Percentiles rank a stretch among this genome's conserved stretches.
These are phyloP conservation scores for Osedax frankpressi DNA, from an alignment of 2,888 invertebrate genomes.

Conservation along the genomic window DNA sequence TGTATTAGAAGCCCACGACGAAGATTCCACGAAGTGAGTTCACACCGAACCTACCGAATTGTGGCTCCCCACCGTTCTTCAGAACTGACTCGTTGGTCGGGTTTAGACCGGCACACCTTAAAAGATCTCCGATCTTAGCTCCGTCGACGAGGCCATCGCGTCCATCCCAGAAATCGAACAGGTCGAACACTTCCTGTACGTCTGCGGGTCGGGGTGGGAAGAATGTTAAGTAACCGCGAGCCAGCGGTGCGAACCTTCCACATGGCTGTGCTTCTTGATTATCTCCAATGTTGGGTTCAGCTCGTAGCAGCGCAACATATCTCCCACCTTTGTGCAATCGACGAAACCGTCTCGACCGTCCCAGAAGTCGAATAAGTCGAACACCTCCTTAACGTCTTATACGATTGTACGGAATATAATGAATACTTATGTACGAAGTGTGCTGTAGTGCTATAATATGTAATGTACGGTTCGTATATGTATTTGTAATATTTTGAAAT, in stretches of 20 bases:
- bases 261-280: conserved; percentile 26
- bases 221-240: neutral
- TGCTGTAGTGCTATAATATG: too few species aligned
- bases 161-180: conserved; percentile 36
- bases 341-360: conserved; percentile 35
- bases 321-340: conserved; percentile 32
- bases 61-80: conserved; percentile 30
- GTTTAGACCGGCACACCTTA: conserved; percentile 31
- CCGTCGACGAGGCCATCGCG: conserved; percentile 34
- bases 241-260: neutral
- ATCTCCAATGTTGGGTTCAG: conserved; percentile 32
- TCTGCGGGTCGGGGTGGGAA: conserved; percentile 25
- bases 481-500: too few species aligned
- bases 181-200: conserved; percentile 33
- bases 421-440: too few species aligned
- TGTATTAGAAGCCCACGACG: too few species aligned
- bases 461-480: too few species aligned
- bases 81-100: conserved; percentile 28
- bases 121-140: conserved; percentile 31
- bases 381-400: conserved; percentile 34
- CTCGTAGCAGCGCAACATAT: conserved; percentile 30
- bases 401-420: too few species aligned
- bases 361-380: conserved; percentile 37
- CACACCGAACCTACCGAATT: conserved; percentile 26
- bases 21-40: too few species aligned